Conservation (phyloP, 2,888 invertebrate genomes). For the Oxytorus armatus region DNA sequence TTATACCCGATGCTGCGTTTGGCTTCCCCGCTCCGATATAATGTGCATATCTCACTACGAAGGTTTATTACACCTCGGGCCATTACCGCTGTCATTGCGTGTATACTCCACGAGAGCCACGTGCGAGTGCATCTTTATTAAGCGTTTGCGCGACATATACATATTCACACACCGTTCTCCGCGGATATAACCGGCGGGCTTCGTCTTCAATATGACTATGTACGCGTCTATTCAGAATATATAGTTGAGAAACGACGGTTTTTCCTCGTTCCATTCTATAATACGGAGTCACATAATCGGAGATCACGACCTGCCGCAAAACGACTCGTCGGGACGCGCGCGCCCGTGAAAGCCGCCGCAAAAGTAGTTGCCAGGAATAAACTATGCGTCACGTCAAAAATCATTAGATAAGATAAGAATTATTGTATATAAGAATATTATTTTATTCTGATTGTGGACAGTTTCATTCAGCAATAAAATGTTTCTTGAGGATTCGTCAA, state of each 20-base stretch:
- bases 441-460: not conserved
- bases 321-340: too few species aligned
- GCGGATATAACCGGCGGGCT: constrained; percentile 38
- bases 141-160: constrained; percentile 58
- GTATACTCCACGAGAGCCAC: constrained; percentile 65
- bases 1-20: constrained; percentile 39
- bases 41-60: constrained; percentile 75
- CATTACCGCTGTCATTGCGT: constrained; percentile 76
- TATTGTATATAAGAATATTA: constrained; percentile 2
- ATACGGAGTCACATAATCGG: constrained; percentile 29
- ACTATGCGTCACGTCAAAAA: constrained; percentile 13
- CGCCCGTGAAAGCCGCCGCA: constrained; percentile 24
- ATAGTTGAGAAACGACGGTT: constrained; percentile 11
- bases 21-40: constrained; percentile 70
- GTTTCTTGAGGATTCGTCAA: too few species aligned
- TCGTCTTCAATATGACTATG: constrained; percentile 25
- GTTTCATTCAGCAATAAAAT: too few species aligned
- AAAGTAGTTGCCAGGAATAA: constrained; percentile 32
- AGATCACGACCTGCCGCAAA: constrained; percentile 36
- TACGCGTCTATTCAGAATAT: not conserved
- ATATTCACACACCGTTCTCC: constrained; percentile 23
- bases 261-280: constrained; percentile 43
- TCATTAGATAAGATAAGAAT: constrained; percentile 10
- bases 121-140: constrained; percentile 75
- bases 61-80: constrained; percentile 74